These are phyloP conservation scores for Platorchestia sp. DNA, from an alignment of 1,140 invertebrate genomes.

Conservation along the genomic window DNA sequence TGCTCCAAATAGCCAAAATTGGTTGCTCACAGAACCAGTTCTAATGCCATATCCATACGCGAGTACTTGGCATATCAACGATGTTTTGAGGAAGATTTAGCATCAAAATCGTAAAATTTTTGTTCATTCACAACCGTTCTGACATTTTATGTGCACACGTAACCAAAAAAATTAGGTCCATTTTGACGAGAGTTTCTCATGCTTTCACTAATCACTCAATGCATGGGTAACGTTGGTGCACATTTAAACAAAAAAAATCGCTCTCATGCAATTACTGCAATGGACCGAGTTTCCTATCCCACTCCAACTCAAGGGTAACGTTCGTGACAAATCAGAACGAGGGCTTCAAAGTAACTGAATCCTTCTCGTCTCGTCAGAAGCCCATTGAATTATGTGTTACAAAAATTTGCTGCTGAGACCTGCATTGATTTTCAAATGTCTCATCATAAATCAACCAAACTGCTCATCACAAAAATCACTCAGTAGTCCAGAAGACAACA, in stretches of 20 bases:
- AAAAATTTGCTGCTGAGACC: not conserved
- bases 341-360: not conserved
- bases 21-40: not conserved
- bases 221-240: too few relatives aligned
- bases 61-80: not conserved
- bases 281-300: not conserved
- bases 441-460: not conserved
- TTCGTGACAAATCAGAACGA: not conserved
- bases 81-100: not conserved
- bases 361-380: not conserved
- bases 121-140: not conserved
- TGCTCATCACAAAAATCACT: not conserved
- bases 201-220: not conserved
- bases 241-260: too few relatives aligned
- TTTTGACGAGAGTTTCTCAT: not conserved
- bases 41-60: not conserved
- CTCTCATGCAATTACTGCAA: too few relatives aligned
- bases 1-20: not conserved
- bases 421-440: not conserved
- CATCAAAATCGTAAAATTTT: not conserved
- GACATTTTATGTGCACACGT: not conserved
- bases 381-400: not conserved
- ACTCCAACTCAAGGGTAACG: not conserved
- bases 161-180: not conserved
- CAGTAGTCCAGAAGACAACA: not conserved